Percentiles rank a stretch among this genome's conserved stretches.
These are phyloP conservation scores for Phalangium opilio DNA, from an alignment of 2,888 invertebrate genomes.

Conservation along the genomic window DNA sequence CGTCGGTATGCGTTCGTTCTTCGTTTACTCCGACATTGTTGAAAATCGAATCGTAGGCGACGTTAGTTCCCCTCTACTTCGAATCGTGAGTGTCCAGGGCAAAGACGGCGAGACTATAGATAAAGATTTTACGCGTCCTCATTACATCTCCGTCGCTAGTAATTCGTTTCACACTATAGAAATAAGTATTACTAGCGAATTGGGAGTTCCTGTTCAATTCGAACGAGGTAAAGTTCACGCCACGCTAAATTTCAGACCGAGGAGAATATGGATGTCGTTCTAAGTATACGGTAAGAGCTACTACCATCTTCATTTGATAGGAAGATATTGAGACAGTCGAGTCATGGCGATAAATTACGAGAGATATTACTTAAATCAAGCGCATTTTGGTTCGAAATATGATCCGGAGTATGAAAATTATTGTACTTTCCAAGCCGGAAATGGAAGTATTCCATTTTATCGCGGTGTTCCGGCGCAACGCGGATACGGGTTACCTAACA, in stretches of 20 bases:
- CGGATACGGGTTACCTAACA: constrained; percentile 6
- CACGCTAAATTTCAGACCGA: constrained; percentile 5
- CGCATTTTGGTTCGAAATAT: no score
- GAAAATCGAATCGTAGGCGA: constrained; percentile 22
- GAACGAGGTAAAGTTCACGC: constrained; percentile 4
- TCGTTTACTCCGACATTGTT: constrained; percentile 22
- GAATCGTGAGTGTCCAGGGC: constrained; percentile 19
- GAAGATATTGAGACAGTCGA: no score
- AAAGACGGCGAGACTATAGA: constrained; percentile 1
- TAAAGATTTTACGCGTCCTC: constrained; percentile 3
- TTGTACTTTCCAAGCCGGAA: constrained; percentile 4
- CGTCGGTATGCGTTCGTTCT: constrained; percentile 6
- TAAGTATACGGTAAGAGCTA: no score
- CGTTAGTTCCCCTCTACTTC: constrained; percentile 19
- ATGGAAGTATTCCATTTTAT: constrained; percentile 5
- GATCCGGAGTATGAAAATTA: constrained; percentile 2
- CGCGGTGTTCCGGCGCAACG: constrained; percentile 4
- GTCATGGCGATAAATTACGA: no score
- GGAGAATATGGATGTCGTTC: background rate
- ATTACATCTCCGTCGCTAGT: constrained; percentile 3
- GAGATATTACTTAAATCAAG: no score
- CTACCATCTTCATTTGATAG: no score
- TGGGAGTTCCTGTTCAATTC: constrained; percentile 4
- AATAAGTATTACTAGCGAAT: constrained; percentile 4
- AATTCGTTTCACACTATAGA: constrained; percentile 7